These are phyloP conservation scores for Hipposideros armiger DNA, from an alignment of 2,113 vertebrate species.

Conservation along the genomic window DNA sequence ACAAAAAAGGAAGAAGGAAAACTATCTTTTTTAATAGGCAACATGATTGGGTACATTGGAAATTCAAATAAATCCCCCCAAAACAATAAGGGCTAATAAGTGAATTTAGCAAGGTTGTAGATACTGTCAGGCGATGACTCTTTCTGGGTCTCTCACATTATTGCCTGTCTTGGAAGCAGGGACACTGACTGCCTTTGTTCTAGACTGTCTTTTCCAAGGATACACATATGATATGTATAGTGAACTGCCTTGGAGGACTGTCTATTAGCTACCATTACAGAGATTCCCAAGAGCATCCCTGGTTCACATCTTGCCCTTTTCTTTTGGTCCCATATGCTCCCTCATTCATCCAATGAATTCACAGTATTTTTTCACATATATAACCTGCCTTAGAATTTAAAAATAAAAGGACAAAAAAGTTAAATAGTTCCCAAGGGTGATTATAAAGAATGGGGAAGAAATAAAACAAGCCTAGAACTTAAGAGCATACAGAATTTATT, in stretches of 20 bases:
- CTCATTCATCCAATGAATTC: neutral
- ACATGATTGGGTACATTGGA: neutral
- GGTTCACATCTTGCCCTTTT: neutral
- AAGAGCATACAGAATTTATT: constrained; percentile 68
- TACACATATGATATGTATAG: too few relatives aligned
- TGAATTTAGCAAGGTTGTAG: neutral
- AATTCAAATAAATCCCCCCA: neutral
- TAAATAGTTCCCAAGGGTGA: neutral
- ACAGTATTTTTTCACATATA: neutral
- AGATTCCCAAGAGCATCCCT: neutral
- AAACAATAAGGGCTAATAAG: neutral
- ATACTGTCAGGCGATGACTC: neutral
- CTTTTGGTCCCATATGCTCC: neutral
- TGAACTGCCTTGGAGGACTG: neutral
- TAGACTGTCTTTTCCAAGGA: neutral
- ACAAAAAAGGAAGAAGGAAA: neutral
- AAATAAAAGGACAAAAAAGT: neutral
- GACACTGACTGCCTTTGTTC: neutral
- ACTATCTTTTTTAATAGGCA: neutral
- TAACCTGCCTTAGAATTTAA: neutral
- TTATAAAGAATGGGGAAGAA: constrained; percentile 5
- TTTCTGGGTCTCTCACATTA: neutral
- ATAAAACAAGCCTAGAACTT: neutral
- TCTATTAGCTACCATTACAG: neutral
- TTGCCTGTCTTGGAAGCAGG: neutral